Evolutionary conservation across 1,140 invertebrate genomes (phyloP).

Genomic region (Ostrea edulis): DNA sequence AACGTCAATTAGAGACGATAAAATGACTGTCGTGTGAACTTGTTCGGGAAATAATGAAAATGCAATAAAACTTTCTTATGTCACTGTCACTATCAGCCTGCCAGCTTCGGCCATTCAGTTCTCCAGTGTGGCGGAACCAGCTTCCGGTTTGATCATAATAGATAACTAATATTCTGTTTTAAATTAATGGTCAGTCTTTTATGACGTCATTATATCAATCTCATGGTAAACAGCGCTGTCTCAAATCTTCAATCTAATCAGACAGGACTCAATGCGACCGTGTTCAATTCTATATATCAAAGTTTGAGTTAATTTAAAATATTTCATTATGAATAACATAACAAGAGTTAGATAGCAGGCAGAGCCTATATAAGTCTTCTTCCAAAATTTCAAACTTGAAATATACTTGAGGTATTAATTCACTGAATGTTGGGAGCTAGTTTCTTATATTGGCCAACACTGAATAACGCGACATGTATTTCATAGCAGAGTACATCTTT

Average conservation of each 20-base stretch:
- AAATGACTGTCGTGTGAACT: conserved; percentile 34
- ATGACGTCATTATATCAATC: neutral
- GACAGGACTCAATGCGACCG: no score
- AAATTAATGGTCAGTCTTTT: conserved; percentile 8
- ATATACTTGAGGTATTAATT: no score
- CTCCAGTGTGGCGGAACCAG: neutral
- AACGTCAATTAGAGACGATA: conserved; percentile 32
- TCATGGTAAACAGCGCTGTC: neutral
- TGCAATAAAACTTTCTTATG: conserved; percentile 35
- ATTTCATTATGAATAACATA: no score
- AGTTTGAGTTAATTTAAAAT: no score
- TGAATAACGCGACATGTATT: no score
- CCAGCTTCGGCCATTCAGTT: conserved; percentile 13
- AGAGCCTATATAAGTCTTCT: no score
- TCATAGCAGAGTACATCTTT: no score
- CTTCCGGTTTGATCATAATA: conserved; percentile 22
- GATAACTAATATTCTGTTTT: conserved; percentile 21
- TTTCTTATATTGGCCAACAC: no score
- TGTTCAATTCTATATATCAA: no score
- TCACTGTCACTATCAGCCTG: neutral
- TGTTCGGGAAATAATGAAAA: conserved; percentile 32
- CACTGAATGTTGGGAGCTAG: no score
- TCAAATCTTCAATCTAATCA: neutral
- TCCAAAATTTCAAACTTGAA: no score
- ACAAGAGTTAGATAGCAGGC: no score